A percentile compares a stretch with the other conserved stretches of the same genome.
Conservation (phyloP, 1,140 invertebrate species). For the Hylaeus volcanicus region DNA sequence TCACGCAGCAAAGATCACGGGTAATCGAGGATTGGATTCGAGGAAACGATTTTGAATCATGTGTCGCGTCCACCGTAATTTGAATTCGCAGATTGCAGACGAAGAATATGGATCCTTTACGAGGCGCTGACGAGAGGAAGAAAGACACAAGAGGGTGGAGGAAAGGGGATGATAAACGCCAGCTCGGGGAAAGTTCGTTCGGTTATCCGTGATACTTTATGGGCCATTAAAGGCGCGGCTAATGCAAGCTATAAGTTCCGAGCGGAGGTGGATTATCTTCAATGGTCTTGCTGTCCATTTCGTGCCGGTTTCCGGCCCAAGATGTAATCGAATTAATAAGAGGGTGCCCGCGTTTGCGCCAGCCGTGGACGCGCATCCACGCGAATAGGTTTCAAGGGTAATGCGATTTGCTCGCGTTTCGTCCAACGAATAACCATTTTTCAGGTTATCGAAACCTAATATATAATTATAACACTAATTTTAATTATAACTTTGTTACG, state of each 20-base stretch:
- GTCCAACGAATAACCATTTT: constrained; percentile 27
- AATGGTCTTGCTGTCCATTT: background rate
- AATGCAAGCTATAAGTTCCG: constrained; percentile 1
- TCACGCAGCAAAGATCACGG: background rate
- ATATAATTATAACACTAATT: too few relatives aligned
- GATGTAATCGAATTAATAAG: constrained; percentile 54
- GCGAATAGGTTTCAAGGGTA: too few relatives aligned
- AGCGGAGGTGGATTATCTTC: background rate
- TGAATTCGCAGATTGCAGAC: background rate
- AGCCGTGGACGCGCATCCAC: too few relatives aligned
- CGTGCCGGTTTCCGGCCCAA: background rate
- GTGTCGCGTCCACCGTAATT: background rate
- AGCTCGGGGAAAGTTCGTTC: constrained; percentile 3
- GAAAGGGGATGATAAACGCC: background rate
- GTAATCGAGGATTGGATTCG: background rate
- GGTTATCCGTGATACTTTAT: background rate
- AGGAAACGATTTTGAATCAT: background rate
- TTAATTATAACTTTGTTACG: too few relatives aligned
- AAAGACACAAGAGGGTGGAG: background rate
- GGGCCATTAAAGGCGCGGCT: background rate
- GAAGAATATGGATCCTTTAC: background rate
- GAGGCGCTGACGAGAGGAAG: background rate
- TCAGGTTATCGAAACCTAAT: background rate
- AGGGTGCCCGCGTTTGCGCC: constrained; percentile 1
- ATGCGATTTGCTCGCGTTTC: constrained; percentile 22